Percentiles rank a stretch among this genome's conserved stretches.
Conservation (phyloP, 1,140 invertebrate genomes). For the Drosophila lini region DNA sequence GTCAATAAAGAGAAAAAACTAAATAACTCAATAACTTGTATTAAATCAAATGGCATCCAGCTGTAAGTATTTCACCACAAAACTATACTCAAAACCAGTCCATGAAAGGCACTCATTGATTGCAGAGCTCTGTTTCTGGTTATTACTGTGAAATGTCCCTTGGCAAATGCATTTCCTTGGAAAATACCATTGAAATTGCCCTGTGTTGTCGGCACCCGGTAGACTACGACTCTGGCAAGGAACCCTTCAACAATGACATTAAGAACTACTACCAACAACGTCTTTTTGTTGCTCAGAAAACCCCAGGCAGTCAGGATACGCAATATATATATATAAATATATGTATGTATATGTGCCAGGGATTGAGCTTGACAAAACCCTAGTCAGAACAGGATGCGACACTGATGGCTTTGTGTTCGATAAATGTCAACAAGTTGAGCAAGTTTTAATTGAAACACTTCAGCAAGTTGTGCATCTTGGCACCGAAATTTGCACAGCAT, state of each 20-base stretch:
- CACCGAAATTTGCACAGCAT: constrained; percentile 51
- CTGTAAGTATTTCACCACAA: not conserved
- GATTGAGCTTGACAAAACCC: constrained; percentile 27
- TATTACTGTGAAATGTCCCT: constrained; percentile 59
- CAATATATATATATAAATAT: not conserved
- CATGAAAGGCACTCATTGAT: constrained; percentile 7
- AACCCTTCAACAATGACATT: constrained; percentile 61
- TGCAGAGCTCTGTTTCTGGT: constrained; percentile 40
- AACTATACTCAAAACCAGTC: not conserved
- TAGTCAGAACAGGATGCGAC: constrained; percentile 34
- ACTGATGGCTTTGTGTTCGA: constrained; percentile 65
- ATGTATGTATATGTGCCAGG: not conserved
- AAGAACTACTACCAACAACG: constrained; percentile 46
- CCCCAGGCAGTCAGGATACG: constrained; percentile 21
- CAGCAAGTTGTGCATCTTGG: constrained; percentile 44
- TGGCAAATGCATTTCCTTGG: constrained; percentile 42
- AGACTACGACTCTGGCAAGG: constrained; percentile 13
- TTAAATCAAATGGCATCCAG: constrained; percentile 5
- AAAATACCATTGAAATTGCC: constrained; percentile 17
- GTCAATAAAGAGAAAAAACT: not conserved
- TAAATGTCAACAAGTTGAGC: constrained; percentile 78
- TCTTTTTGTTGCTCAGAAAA: constrained; percentile 27
- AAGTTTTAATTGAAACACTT: constrained; percentile 82
- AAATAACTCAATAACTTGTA: not conserved
- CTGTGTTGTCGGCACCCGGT: constrained; percentile 17